A percentile compares a stretch with the other conserved stretches of the same genome.
Conservation (phyloP, 2,888 invertebrate genomes). For the Xestia ashworthii region DNA sequence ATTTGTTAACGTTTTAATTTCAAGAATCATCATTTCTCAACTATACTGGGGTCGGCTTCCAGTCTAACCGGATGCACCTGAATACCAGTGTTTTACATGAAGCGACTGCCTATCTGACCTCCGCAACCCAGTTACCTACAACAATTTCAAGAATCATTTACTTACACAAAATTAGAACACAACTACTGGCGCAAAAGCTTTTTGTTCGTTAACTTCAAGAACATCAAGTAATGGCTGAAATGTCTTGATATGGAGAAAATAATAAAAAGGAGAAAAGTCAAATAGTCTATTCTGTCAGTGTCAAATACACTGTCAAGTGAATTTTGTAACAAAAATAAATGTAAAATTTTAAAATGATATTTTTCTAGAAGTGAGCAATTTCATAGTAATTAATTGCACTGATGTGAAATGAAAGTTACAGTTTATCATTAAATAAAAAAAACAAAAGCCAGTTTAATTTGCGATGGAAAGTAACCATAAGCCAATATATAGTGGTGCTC, state of each 20-base stretch:
- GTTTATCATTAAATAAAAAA: conserved; percentile 7
- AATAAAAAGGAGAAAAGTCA: conserved; percentile 17
- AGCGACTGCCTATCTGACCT: too few relatives aligned
- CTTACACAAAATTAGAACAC: background rate
- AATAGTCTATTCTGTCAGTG: conserved; percentile 26
- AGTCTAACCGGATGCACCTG: too few relatives aligned
- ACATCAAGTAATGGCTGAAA: conserved; percentile 22
- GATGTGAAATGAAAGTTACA: conserved; percentile 37
- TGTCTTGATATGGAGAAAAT: background rate
- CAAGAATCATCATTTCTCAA: too few relatives aligned
- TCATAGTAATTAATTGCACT: conserved; percentile 8
- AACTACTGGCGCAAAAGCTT: background rate
- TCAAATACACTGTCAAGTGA: conserved; percentile 36
- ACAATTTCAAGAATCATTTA: too few relatives aligned
- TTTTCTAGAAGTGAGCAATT: conserved; percentile 8
- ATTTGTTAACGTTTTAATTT: too few relatives aligned
- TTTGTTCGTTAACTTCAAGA: background rate
- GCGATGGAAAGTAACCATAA: conserved; percentile 24
- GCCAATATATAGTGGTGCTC: background rate
- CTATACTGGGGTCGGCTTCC: too few relatives aligned
- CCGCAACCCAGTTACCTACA: too few relatives aligned
- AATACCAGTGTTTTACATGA: too few relatives aligned
- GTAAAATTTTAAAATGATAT: conserved; percentile 57
- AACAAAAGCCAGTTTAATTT: conserved; percentile 6
- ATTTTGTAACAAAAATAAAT: conserved; percentile 32